Conservation (phyloP, 2,888 invertebrate species). For the Nomada fucata region DNA sequence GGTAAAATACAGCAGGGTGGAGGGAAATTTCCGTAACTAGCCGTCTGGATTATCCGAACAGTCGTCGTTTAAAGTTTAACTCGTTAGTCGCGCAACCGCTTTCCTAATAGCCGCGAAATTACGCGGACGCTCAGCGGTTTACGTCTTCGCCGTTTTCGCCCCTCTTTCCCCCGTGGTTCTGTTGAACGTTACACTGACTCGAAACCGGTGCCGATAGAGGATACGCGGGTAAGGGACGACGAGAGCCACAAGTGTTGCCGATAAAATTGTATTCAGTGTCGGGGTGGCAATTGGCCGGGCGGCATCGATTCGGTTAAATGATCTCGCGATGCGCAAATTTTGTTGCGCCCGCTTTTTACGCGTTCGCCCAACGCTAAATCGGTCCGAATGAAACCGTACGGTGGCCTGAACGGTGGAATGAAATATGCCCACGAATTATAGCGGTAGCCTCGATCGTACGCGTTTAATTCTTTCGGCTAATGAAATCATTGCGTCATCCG, state of each 20-base stretch:
- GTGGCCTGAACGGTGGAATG: not conserved
- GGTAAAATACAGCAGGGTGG: not conserved
- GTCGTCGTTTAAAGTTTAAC: constrained; percentile 51
- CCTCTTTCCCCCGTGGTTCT: not conserved
- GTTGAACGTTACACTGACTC: constrained; percentile 40
- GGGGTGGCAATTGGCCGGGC: constrained; percentile 36
- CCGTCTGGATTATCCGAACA: constrained; percentile 39
- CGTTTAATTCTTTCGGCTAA: constrained; percentile 24
- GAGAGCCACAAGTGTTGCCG: not conserved
- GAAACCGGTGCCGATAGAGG: not conserved
- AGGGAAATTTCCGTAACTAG: constrained; percentile 52
- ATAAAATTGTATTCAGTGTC: constrained; percentile 50
- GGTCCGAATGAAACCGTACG: constrained; percentile 22
- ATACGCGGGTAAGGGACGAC: constrained; percentile 6
- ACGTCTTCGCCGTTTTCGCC: not conserved
- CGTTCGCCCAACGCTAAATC: constrained; percentile 40
- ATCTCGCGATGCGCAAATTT: constrained; percentile 41
- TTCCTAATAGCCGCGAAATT: constrained; percentile 60
- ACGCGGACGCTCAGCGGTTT: not conserved
- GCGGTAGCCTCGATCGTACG: constrained; percentile 21
- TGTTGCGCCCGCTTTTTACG: constrained; percentile 36
- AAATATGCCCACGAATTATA: constrained; percentile 13
- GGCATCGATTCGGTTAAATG: constrained; percentile 55
- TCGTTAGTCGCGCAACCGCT: constrained; percentile 58
- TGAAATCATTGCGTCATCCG: not conserved